These are phyloP conservation scores for Polylopha cassiicola DNA, from an alignment of 2,888 invertebrate species.

Conservation along the genomic window DNA sequence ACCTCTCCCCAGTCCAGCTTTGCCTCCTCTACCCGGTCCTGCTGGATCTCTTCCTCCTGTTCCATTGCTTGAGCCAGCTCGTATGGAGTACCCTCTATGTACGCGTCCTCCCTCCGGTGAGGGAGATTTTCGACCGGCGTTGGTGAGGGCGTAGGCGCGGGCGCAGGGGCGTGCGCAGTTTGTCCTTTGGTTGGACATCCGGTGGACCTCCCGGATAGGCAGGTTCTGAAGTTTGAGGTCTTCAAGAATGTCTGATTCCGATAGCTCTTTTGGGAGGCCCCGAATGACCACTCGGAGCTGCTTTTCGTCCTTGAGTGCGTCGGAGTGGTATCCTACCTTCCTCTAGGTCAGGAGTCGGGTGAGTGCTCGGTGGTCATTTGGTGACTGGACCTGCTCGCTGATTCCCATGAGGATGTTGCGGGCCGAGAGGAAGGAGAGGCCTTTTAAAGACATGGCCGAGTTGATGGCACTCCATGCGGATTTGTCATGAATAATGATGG, in stretches of 20 bases:
- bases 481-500: too few relatives aligned
- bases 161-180: too few relatives aligned
- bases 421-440: not conserved
- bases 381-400: not conserved
- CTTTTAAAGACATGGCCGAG: too few relatives aligned
- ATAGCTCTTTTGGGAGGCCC: not conserved
- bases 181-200: not conserved
- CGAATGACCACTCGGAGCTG: not conserved
- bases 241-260: not conserved
- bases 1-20: too few relatives aligned
- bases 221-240: not conserved
- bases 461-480: too few relatives aligned
- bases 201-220: not conserved
- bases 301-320: not conserved
- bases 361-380: not conserved
- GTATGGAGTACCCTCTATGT: too few relatives aligned
- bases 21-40: too few relatives aligned
- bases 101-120: constrained; percentile 1
- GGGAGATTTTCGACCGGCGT: not conserved
- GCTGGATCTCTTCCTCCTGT: too few relatives aligned
- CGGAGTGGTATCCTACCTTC: not conserved
- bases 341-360: not conserved
- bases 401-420: not conserved
- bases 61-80: too few relatives aligned
- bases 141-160: not conserved